Conservation (phyloP, 2,797 vertebrate species). For the Oreochromis mossambicus region DNA sequence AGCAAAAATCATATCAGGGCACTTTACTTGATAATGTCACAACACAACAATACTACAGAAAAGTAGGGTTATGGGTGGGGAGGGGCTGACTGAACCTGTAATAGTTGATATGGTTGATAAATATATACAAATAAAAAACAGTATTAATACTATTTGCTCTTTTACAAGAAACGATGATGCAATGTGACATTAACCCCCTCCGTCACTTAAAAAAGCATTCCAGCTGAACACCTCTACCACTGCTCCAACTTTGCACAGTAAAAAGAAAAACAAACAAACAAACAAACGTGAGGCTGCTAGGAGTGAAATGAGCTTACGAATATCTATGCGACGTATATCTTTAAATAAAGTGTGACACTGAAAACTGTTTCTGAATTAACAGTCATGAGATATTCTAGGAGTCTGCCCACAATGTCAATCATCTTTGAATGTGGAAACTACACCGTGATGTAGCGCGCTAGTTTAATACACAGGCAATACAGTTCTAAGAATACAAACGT, state of each 20-base stretch:
- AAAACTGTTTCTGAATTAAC: slow-evolving; percentile 9
- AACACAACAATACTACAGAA: background rate
- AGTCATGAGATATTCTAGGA: slow-evolving; percentile 4
- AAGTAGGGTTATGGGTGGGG: background rate
- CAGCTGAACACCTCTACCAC: background rate
- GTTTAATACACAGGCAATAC: background rate
- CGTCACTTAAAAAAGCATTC: background rate
- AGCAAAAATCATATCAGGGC: background rate
- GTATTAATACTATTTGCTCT: background rate
- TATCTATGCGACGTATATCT: background rate
- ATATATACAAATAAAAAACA: background rate
- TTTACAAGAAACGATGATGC: background rate
- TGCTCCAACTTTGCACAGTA: background rate
- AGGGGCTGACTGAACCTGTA: background rate
- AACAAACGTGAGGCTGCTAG: background rate
- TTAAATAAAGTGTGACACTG: background rate
- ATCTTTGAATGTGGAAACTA: slow-evolving; percentile 14
- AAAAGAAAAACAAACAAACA: background rate
- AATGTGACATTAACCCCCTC: background rate
- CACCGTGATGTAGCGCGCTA: background rate
- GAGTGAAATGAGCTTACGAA: background rate
- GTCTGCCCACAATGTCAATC: slow-evolving; percentile 2
- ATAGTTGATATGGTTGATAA: background rate
- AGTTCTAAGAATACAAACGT: background rate
- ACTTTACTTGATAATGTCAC: background rate